phyloP scores from a whole-genome alignment of 2,113 vertebrate species.

The Peromyscus maniculatus region DNA sequence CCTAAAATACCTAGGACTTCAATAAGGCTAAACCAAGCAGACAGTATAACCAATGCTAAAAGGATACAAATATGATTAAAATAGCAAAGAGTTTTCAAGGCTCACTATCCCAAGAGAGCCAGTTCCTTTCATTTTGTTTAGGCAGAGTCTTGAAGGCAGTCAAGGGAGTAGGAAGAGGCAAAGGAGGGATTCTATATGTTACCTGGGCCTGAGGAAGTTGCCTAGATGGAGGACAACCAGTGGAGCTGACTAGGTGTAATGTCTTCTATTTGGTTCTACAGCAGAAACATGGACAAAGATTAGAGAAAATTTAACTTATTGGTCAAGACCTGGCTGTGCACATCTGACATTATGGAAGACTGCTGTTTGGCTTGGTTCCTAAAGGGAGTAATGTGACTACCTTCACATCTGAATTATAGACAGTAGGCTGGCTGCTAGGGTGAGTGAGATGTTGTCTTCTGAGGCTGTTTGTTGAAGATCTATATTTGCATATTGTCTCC shows the following conservation, averaged over 20 bases:
- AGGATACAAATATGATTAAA: neutral
- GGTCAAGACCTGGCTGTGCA: neutral
- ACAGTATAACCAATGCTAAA: neutral
- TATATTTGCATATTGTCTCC: neutral
- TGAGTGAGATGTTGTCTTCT: neutral
- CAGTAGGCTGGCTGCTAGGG: neutral
- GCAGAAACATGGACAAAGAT: neutral
- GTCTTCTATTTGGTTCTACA: neutral
- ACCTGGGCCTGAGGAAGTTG: neutral
- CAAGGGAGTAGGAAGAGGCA: neutral
- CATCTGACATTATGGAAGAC: too few relatives aligned
- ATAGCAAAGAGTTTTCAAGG: neutral
- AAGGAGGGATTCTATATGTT: neutral
- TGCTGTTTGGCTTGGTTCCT: neutral
- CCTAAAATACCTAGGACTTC: neutral
- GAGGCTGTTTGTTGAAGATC: neutral
- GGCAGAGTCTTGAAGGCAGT: neutral
- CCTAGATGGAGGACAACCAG: too few relatives aligned
- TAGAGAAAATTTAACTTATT: neutral
- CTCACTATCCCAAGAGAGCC: neutral
- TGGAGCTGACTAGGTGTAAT: neutral
- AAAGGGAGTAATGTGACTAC: neutral
- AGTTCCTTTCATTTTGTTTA: neutral
- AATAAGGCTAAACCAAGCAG: conserved; percentile 5
- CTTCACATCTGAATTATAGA: neutral